Evolutionary conservation across 2,888 invertebrate species (phyloP).

Genomic region (Scaptomyza tumidula): DNA sequence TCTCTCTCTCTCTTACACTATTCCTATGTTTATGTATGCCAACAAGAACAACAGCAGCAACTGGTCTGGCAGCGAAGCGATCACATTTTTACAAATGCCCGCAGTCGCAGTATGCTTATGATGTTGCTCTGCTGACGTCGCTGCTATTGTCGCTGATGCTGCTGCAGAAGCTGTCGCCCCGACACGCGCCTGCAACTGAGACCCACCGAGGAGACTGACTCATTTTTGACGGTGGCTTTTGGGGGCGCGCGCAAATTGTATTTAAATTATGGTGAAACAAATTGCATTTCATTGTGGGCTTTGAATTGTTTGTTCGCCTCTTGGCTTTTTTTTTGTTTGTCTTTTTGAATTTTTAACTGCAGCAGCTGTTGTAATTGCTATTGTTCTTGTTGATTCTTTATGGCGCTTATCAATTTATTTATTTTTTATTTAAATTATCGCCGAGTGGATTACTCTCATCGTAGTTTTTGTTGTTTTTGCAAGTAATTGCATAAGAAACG

Average conservation of each 20-base stretch:
- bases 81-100: constrained; percentile 35
- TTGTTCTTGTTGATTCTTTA: constrained; percentile 38
- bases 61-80: constrained; percentile 15
- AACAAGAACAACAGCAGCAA: constrained; percentile 6
- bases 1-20: background rate
- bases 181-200: constrained; percentile 60
- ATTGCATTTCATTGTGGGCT: constrained; percentile 35
- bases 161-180: constrained; percentile 39
- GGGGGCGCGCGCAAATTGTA: constrained; percentile 48
- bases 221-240: constrained; percentile 52
- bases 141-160: constrained; percentile 27
- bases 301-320: constrained; percentile 27
- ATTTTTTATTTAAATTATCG: constrained; percentile 61
- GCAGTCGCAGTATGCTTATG: constrained; percentile 38
- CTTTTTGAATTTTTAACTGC: background rate
- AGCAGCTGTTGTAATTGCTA: constrained; percentile 17
- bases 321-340: constrained; percentile 6
- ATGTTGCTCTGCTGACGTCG: constrained; percentile 12
- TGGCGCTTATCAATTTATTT: constrained; percentile 72
- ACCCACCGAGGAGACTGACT: constrained; percentile 53
- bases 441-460: constrained; percentile 16
- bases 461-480: constrained; percentile 17
- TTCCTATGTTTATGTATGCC: constrained; percentile 16
- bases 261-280: constrained; percentile 55
- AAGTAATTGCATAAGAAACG: constrained; percentile 67